Evolutionary conservation across 2,797 vertebrate species (phyloP).

Genomic region (Monodelphis domestica): DNA sequence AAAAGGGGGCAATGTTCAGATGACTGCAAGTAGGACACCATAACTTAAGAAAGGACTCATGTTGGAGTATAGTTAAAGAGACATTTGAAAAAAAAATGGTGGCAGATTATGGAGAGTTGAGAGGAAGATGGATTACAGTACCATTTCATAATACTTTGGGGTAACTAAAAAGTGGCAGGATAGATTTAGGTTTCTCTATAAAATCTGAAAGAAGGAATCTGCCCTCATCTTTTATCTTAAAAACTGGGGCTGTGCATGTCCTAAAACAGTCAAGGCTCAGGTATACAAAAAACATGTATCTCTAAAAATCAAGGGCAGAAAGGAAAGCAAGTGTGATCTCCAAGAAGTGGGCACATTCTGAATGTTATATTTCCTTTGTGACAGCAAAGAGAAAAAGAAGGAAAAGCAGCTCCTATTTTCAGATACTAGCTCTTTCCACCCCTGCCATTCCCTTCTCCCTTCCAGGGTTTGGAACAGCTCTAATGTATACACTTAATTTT

Average conservation of each 20-base stretch:
- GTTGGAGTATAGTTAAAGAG: background rate
- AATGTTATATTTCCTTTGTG: no score
- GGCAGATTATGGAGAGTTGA: background rate
- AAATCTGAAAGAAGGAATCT: background rate
- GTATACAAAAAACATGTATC: background rate
- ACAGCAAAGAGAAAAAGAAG: background rate
- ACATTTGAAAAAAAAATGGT: background rate
- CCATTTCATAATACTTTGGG: background rate
- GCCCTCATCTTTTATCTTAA: background rate
- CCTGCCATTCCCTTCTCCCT: background rate
- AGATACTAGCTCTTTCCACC: background rate
- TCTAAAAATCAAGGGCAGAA: background rate
- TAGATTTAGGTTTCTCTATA: background rate
- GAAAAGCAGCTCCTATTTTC: background rate
- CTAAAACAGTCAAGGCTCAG: background rate
- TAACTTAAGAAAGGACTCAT: background rate
- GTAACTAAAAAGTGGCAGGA: background rate
- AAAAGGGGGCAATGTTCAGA: background rate
- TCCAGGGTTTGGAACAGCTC: conserved; percentile 4
- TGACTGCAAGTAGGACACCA: background rate
- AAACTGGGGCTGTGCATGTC: background rate
- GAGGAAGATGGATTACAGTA: background rate
- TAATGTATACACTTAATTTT: background rate
- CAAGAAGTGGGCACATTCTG: background rate
- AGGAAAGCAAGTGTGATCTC: background rate